Percentiles rank a stretch among this genome's conserved stretches.
These are phyloP conservation scores for Eilema sororculum DNA, from an alignment of 2,888 invertebrate genomes.

Conservation along the genomic window DNA sequence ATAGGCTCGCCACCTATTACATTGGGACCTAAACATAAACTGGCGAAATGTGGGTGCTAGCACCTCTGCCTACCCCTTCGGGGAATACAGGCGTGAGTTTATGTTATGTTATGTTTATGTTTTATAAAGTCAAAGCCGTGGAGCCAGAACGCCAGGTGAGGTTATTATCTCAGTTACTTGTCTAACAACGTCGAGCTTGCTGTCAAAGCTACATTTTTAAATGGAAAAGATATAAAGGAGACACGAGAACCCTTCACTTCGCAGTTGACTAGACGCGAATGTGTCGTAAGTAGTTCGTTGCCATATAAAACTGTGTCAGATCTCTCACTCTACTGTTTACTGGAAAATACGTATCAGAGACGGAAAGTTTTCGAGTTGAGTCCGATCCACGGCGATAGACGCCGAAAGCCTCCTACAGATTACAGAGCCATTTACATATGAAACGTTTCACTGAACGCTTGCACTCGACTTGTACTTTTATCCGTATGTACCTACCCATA, in stretches of 20 bases:
- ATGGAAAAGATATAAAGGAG: conserved; percentile 28
- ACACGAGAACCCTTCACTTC: conserved; percentile 29
- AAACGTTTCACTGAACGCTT: conserved; percentile 81
- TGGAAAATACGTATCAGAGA: conserved; percentile 63
- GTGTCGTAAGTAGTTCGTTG: conserved; percentile 54
- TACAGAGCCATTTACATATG: conserved; percentile 83
- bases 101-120: no score
- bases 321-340: conserved; percentile 63
- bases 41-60: no score
- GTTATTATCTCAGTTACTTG: conserved; percentile 31
- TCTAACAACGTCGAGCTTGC: conserved; percentile 19
- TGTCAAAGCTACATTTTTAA: conserved; percentile 33
- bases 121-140: conserved; percentile 23
- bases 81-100: no score
- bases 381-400: conserved; percentile 76
- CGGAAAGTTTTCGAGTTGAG: conserved; percentile 70
- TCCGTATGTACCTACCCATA: conserved; percentile 64
- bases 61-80: no score
- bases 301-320: conserved; percentile 59
- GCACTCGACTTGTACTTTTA: conserved; percentile 75
- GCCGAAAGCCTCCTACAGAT: conserved; percentile 74
- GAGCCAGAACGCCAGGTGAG: conserved; percentile 24
- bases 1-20: no score
- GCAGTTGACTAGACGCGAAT: conserved; percentile 42
- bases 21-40: no score